Evolutionary conservation across 2,113 vertebrate genomes (phyloP), one percentile per base, ranked within the genome.

Genomic region (Jacana jacana): DNA sequence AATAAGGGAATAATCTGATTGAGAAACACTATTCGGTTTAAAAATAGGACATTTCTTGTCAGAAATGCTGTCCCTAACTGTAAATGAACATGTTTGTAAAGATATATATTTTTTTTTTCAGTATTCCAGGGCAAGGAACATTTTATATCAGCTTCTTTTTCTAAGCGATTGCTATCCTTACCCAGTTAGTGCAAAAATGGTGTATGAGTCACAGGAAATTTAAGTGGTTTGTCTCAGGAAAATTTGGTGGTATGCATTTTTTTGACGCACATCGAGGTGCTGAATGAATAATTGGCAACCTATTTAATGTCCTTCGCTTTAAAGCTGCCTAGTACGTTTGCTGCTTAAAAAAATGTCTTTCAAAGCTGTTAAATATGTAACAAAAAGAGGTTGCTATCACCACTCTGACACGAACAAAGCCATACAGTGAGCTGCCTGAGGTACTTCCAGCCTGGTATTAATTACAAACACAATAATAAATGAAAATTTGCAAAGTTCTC

Each of bases 331-430:
- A n/a, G 68, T 96, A 86, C 52, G 42, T 88, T 93, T 86, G 71
- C 93, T 92, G 80, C 95, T 89, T 92, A 61, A 90, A 94, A 91
- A 96, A 94, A 96, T 94, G 91, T 93, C 93, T 93, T 95, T 96
- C 94, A 93, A 82, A 97, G 90, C 94, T 93, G 82, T 91, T 96
- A 96, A 96, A 96, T 95, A 96, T 96, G 92, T 97, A 97, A 93
- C 88, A 87, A 95, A 94, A 94, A 92, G 95, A 87, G 91, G 91
- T 88, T 96, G 92, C 95, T 96, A 79, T 93, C 89, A 81, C 82
- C 88, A 91, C 88, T 96, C 80, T 88, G 86, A 94, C 89, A 46
- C 1, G 63, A 96, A 97, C 96, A 97, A 97, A 96, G 96, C 92
- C 89, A 93, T 95, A 91, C 80, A 91, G 93, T 63, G 86, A 94